phyloP scores from a whole-genome alignment of 2,888 invertebrate genomes.

The Cerastoderma edule region DNA sequence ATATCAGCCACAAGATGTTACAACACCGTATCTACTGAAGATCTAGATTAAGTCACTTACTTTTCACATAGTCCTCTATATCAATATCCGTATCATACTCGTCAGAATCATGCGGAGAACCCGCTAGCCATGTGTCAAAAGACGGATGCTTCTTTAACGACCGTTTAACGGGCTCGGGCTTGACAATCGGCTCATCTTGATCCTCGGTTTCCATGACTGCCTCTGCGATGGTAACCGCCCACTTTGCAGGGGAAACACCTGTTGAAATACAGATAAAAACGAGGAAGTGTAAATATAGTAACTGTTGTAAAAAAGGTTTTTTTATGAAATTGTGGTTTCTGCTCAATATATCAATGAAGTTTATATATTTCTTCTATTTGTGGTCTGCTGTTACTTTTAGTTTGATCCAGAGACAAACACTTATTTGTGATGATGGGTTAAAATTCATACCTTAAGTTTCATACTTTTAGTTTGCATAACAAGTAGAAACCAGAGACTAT shows the following conservation, averaged over 20 bases:
- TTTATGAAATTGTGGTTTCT: neutral
- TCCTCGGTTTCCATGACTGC: constrained; percentile 40
- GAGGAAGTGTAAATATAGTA: neutral
- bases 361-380: neutral
- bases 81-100: constrained; percentile 82
- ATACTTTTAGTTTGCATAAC: too few species aligned
- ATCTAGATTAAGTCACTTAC: constrained; percentile 41
- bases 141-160: constrained; percentile 63
- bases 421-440: neutral
- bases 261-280: too few species aligned
- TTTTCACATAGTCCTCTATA: constrained; percentile 68
- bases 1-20: too few species aligned
- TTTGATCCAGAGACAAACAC: too few species aligned
- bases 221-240: constrained; percentile 46
- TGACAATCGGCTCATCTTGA: constrained; percentile 25
- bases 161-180: constrained; percentile 45
- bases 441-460: neutral
- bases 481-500: too few species aligned
- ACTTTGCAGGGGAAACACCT: constrained; percentile 30
- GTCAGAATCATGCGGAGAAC: constrained; percentile 76
- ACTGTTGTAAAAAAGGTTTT: neutral
- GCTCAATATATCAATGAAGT: neutral
- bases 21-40: too few species aligned
- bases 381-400: neutral
- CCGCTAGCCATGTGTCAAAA: constrained; percentile 73